Conservation (phyloP, 2,113 vertebrate genomes). For the Glareola pratincola region DNA sequence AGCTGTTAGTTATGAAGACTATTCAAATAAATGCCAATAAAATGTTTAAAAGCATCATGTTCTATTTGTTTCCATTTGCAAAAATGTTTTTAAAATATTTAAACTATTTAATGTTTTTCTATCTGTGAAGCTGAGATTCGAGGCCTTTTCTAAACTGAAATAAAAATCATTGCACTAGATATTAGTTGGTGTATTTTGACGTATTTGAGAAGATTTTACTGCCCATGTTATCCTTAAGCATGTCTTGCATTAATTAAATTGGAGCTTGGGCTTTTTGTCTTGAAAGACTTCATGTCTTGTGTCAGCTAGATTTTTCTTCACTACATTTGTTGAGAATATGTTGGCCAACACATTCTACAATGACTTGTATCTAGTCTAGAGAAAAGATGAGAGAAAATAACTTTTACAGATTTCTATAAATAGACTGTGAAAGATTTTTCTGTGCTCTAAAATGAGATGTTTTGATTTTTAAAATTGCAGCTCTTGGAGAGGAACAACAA, state of each 20-base stretch:
- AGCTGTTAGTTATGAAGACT: constrained; percentile 10
- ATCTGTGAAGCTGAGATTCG: neutral
- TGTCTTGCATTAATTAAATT: neutral
- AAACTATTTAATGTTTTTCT: neutral
- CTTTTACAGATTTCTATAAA: neutral
- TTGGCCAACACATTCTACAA: neutral
- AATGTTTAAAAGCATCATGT: neutral
- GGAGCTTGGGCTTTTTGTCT: neutral
- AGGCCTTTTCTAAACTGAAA: neutral
- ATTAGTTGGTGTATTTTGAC: neutral
- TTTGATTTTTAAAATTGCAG: neutral
- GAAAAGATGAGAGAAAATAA: neutral
- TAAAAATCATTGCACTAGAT: neutral
- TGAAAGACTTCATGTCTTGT: neutral
- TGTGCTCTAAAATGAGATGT: neutral
- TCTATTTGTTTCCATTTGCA: neutral
- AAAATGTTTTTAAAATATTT: constrained; percentile 7
- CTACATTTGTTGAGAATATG: neutral
- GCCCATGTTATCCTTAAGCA: neutral
- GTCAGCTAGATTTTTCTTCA: neutral
- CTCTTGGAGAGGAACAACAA: neutral
- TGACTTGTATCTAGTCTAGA: constrained; percentile 11
- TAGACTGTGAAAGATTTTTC: neutral
- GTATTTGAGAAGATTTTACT: neutral
- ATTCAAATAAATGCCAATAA: neutral